Evolutionary conservation across 2,888 invertebrate species (phyloP).

Genomic region (Heliconius hortense): DNA sequence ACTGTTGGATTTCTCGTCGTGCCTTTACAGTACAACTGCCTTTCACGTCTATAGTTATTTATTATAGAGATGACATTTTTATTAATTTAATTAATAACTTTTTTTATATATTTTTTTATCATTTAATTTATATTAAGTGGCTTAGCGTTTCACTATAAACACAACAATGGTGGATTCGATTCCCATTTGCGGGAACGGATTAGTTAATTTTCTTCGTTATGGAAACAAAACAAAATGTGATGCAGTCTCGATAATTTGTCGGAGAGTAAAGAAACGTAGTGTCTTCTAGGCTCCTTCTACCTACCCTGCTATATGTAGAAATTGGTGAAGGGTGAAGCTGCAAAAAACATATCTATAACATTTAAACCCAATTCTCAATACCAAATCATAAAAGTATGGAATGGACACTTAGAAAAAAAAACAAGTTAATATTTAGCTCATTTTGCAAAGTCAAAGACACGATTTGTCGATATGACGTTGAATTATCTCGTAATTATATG

Average conservation of each 20-base stretch:
- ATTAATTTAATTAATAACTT: background rate
- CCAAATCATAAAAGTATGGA: background rate
- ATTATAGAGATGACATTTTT: background rate
- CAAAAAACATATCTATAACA: background rate
- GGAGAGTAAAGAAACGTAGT: too few relatives aligned
- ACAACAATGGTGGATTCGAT: background rate
- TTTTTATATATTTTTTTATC: too few relatives aligned
- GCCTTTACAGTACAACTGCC: background rate
- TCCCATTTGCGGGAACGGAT: background rate
- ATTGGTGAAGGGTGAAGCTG: background rate
- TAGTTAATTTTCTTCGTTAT: background rate
- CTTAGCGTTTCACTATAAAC: too few relatives aligned
- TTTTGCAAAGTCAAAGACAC: background rate
- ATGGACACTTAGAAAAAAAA: too few relatives aligned
- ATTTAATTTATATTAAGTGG: too few relatives aligned
- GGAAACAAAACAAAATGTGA: background rate
- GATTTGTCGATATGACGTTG: background rate
- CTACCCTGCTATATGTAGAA: too few relatives aligned
- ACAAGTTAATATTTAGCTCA: background rate
- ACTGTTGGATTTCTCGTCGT: background rate
- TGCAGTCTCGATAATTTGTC: too few relatives aligned
- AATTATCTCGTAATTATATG: conserved; percentile 15
- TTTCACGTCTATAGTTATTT: background rate
- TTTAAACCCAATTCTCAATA: background rate
- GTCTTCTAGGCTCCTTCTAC: too few relatives aligned